Conservation (phyloP, 1,140 invertebrate species). For the Pseudomyrmex cubaensis region DNA sequence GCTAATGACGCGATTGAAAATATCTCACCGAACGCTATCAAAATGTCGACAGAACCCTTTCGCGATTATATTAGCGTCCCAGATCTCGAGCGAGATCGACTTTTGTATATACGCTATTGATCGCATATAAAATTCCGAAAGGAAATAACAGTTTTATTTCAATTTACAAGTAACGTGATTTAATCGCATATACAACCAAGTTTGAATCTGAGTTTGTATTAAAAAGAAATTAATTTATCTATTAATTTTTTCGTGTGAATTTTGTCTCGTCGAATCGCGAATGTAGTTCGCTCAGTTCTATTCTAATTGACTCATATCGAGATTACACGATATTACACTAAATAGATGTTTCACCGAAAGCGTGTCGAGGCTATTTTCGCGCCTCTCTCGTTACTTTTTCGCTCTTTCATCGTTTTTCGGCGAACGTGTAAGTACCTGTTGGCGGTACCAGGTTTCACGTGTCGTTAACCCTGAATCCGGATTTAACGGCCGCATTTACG, state of each 20-base stretch:
- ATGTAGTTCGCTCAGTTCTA: not conserved
- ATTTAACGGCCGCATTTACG: constrained; percentile 70
- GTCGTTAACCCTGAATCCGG: constrained; percentile 69
- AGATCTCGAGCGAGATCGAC: not conserved
- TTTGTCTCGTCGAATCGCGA: not conserved
- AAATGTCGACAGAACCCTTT: not conserved
- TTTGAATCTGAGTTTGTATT: not conserved
- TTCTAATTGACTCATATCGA: not conserved
- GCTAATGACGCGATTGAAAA: constrained; percentile 16
- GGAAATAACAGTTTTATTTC: constrained; percentile 6
- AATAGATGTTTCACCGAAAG: not conserved
- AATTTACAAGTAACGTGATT: not conserved
- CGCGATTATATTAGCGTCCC: not conserved
- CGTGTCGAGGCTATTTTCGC: not conserved
- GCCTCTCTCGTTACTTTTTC: not conserved
- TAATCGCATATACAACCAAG: not conserved
- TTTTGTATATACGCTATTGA: not conserved
- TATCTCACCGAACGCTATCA: constrained; percentile 13
- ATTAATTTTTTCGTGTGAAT: not conserved
- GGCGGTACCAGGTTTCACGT: constrained; percentile 66
- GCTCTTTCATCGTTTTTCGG: constrained; percentile 40
- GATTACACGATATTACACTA: not conserved
- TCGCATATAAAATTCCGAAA: not conserved
- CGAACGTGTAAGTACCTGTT: constrained; percentile 39
- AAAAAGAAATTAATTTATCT: not conserved